Evolutionary conservation across 2,888 invertebrate species (phyloP).

Genomic region (Sipha maydis): DNA sequence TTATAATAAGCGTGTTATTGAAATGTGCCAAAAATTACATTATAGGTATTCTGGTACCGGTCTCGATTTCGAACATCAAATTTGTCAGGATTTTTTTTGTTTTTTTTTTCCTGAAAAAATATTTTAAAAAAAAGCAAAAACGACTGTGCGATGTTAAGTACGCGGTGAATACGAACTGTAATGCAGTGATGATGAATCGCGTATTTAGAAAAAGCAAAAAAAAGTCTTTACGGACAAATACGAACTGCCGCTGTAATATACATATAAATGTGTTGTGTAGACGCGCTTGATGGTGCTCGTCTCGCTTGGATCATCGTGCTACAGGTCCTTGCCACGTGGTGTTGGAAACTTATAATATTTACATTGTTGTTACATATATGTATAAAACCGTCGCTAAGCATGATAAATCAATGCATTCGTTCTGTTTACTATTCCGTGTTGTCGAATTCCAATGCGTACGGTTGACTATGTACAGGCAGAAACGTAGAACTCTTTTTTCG

Average conservation of each 20-base stretch:
- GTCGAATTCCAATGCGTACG: background rate
- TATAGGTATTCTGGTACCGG: too few species aligned
- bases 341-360: background rate
- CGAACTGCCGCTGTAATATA: background rate
- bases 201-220: background rate
- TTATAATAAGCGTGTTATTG: background rate
- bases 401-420: background rate
- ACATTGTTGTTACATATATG: background rate
- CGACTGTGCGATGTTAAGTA: background rate
- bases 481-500: background rate
- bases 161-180: background rate
- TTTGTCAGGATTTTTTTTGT: background rate
- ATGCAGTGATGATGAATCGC: background rate
- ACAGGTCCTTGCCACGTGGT: background rate
- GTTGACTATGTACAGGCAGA: background rate
- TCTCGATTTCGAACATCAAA: background rate
- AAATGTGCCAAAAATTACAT: background rate
- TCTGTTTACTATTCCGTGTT: background rate
- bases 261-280: background rate
- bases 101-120: background rate
- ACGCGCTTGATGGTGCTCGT: background rate
- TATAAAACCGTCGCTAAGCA: background rate
- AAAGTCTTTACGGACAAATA: background rate
- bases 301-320: background rate
- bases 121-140: background rate